Percentiles rank a stretch among this genome's conserved stretches.
Conservation (phyloP, 2,113 vertebrate genomes). For the Megaceryle maxima region DNA sequence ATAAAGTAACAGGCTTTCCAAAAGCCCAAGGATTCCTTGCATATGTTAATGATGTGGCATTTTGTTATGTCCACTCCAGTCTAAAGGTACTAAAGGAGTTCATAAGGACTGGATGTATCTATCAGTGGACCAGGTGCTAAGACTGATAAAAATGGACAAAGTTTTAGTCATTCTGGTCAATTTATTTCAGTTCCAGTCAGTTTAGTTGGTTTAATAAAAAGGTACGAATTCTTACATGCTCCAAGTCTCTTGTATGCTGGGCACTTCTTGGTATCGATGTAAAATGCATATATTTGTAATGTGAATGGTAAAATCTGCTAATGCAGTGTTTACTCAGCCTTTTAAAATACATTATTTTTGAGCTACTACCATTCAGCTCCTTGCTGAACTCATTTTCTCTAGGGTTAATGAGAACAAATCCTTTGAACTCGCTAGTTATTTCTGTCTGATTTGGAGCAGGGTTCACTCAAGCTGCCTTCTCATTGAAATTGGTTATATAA, state of each 20-base stretch:
- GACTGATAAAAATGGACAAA: neutral
- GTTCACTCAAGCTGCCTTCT: neutral
- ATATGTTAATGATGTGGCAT: accelerated
- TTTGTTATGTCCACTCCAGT: neutral
- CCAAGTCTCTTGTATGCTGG: neutral
- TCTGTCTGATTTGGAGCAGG: neutral
- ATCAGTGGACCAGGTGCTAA: neutral
- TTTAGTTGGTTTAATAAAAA: neutral
- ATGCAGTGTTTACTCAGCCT: neutral
- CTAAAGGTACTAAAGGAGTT: neutral
- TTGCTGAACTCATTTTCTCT: neutral
- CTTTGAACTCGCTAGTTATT: neutral
- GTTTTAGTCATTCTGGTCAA: neutral
- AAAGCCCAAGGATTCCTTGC: neutral
- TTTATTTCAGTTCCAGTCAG: neutral
- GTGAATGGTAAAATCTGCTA: neutral
- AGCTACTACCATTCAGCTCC: neutral
- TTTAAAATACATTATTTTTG: neutral
- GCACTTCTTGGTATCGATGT: neutral
- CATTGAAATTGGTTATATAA: neutral
- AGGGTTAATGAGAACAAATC: constrained; percentile 43
- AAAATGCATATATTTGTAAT: neutral
- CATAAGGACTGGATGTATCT: neutral
- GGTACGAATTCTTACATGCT: neutral
- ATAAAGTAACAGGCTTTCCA: neutral